phyloP scores from a whole-genome alignment of 2,888 invertebrate genomes.

The Lycocerus yunnanus region DNA sequence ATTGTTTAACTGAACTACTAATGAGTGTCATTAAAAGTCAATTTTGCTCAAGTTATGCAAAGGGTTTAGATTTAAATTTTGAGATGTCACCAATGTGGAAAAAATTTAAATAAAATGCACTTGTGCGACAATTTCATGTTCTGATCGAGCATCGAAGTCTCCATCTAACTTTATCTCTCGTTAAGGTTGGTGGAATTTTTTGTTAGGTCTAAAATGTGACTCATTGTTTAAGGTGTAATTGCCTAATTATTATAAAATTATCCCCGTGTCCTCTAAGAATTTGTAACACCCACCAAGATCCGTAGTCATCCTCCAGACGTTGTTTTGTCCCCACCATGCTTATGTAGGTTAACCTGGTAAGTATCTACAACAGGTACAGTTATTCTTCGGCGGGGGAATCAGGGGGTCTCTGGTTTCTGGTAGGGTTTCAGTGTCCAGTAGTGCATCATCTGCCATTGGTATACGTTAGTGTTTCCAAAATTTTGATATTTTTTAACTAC shows the following conservation, averaged over 20 bases:
- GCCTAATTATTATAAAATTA: conserved; percentile 17
- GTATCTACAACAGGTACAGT: conserved; percentile 57
- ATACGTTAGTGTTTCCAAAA: conserved; percentile 40
- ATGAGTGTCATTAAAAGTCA: background rate
- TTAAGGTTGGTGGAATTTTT: background rate
- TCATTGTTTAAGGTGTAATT: conserved; percentile 7
- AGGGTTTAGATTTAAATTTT: background rate
- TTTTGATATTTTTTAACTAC: conserved; percentile 5
- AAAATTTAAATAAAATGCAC: background rate
- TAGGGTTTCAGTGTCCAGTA: conserved; percentile 52
- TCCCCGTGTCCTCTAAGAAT: conserved; percentile 26
- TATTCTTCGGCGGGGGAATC: conserved; percentile 45
- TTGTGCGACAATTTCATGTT: background rate
- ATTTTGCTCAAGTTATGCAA: background rate
- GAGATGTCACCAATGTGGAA: background rate
- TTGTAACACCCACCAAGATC: conserved; percentile 39
- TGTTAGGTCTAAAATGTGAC: background rate
- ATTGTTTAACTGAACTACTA: background rate
- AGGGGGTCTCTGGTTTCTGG: conserved; percentile 43
- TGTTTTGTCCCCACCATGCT: conserved; percentile 43
- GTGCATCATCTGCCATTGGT: conserved; percentile 45
- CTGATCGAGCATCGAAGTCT: background rate
- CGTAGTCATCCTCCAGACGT: conserved; percentile 47
- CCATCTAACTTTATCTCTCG: background rate
- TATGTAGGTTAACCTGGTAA: conserved; percentile 55